Percentiles rank a stretch among this genome's conserved stretches.
phyloP scores from a whole-genome alignment of 1,140 invertebrate species.

The Drosophila kepulauana region DNA sequence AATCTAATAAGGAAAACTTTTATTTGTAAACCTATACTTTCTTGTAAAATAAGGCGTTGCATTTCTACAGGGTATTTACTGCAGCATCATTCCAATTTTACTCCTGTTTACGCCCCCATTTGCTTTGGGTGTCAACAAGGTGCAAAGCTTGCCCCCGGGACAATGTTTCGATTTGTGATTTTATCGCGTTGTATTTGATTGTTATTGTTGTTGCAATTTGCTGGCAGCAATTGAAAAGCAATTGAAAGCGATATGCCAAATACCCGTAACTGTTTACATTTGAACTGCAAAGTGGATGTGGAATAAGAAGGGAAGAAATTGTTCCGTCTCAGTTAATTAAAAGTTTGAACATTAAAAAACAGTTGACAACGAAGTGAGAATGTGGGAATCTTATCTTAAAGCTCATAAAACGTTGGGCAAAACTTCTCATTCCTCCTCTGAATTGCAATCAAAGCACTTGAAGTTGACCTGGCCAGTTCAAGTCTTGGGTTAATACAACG shows the following conservation, averaged over 20 bases:
- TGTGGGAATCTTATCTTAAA: slow-evolving; percentile 63
- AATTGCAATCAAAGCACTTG: slow-evolving; percentile 22
- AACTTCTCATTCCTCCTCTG: neutral
- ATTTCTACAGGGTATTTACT: slow-evolving; percentile 18
- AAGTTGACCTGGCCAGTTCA: slow-evolving; percentile 41
- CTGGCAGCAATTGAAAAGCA: slow-evolving; percentile 57
- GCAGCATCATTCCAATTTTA: neutral
- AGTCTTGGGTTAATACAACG: slow-evolving; percentile 61
- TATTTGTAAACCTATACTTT: no score
- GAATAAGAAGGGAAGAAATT: neutral
- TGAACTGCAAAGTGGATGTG: neutral
- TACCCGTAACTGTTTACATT: slow-evolving; percentile 20
- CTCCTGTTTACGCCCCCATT: slow-evolving; percentile 13
- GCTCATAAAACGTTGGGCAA: slow-evolving; percentile 53
- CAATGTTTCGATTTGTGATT: slow-evolving; percentile 64
- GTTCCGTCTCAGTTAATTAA: slow-evolving; percentile 62
- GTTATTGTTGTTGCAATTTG: slow-evolving; percentile 62
- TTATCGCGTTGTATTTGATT: slow-evolving; percentile 59
- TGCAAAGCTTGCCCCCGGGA: neutral
- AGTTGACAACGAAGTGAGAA: slow-evolving; percentile 28
- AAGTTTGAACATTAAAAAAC: slow-evolving; percentile 64
- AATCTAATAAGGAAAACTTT: no score
- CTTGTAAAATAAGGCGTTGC: neutral
- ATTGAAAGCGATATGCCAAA: slow-evolving; percentile 37
- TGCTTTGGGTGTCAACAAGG: slow-evolving; percentile 48